Base-by-base conservation (phyloP, 2,113 vertebrate genomes). In the Tachuris rubrigastra region DNA sequence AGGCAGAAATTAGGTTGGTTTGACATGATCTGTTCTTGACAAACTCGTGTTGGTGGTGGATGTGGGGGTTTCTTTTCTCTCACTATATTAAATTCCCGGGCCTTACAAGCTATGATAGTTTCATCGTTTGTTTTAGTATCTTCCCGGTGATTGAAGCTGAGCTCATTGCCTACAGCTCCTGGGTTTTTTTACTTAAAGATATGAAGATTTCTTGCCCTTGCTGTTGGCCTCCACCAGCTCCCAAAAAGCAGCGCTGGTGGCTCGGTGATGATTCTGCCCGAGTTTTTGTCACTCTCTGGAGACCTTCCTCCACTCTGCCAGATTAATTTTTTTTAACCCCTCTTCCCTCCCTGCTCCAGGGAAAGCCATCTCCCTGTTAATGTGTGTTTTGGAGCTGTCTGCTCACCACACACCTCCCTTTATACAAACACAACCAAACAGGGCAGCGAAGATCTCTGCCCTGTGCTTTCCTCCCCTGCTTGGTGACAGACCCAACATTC, bases 21-120 rank as follows among this genome's bases (percentile, higher is more conserved):
- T 96, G 96, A 97, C 96, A 96, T 93, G 96, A 96, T 90, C 95
- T 91, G 68, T 87, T 95, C 86, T 95, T 96, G 96, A 95, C 95
- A 96, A 95, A 97, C 95, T 95, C 86, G 1, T 97, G 96, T 89
- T 84, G 94, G 76, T 94, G 72, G 75, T 92, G 76, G 69, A 93
- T 89, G 85, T 71, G 87, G 35, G 7, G 1, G 1, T 6, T n/a
- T 41, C 25, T 91, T 21, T 2, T 35, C 1, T n/a, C 59, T 78
- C 52, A 28, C 93, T 96, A 95, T 96, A 97, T 96, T 97, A 95
- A 96, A 97, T 97, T 95, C 86, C 58, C 0, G 1, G 65, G 73
- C 55, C 89, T 95, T 94, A 78, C 93, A 96, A 93, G 95, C 94
- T 84, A 88, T 89, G 94, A 91, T 89, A 33, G 94, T 95, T 97